Conservation (phyloP, 2,888 invertebrate genomes). For the Sinohyriopsis cumingii region DNA sequence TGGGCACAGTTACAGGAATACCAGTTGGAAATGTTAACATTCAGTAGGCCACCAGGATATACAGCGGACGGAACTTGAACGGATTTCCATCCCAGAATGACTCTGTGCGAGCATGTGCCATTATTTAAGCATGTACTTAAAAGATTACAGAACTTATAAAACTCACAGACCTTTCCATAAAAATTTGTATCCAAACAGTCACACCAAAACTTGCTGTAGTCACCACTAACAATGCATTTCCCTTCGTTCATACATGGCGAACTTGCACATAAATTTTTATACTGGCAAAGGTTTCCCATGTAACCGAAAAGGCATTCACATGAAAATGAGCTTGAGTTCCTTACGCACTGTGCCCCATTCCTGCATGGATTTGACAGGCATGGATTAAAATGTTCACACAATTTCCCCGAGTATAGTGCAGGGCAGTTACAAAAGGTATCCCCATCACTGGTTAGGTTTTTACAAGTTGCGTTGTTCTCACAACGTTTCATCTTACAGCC, state of each 20-base stretch:
- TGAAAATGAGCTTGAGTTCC: slow-evolving; percentile 31
- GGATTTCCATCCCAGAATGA: slow-evolving; percentile 17
- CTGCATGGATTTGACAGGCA: slow-evolving; percentile 49
- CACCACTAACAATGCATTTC: slow-evolving; percentile 31
- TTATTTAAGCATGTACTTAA: slow-evolving; percentile 37
- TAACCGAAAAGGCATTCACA: slow-evolving; percentile 43
- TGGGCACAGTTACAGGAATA: slow-evolving; percentile 36
- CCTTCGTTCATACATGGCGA: slow-evolving; percentile 50
- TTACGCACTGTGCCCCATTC: slow-evolving; percentile 52
- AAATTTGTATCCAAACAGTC: slow-evolving; percentile 90
- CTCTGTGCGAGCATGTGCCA: slow-evolving; percentile 20
- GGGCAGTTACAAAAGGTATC: slow-evolving; percentile 39
- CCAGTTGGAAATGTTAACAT: slow-evolving; percentile 29
- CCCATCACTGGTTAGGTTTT: slow-evolving; percentile 34
- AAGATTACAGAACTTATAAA: slow-evolving; percentile 33
- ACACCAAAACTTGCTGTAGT: slow-evolving; percentile 80
- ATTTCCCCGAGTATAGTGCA: slow-evolving; percentile 46
- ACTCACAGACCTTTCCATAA: slow-evolving; percentile 87
- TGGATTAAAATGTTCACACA: slow-evolving; percentile 50
- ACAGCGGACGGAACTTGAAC: slow-evolving; percentile 17
- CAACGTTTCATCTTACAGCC: slow-evolving; percentile 55
- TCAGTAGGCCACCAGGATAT: slow-evolving; percentile 5
- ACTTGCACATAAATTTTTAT: slow-evolving; percentile 38
- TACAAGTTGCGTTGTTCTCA: slow-evolving; percentile 53
- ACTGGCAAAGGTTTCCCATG: slow-evolving; percentile 48